Percentiles rank a stretch among this genome's conserved stretches.
phyloP scores from a whole-genome alignment of 2,113 vertebrate species.

The Rhinogobius similis region DNA sequence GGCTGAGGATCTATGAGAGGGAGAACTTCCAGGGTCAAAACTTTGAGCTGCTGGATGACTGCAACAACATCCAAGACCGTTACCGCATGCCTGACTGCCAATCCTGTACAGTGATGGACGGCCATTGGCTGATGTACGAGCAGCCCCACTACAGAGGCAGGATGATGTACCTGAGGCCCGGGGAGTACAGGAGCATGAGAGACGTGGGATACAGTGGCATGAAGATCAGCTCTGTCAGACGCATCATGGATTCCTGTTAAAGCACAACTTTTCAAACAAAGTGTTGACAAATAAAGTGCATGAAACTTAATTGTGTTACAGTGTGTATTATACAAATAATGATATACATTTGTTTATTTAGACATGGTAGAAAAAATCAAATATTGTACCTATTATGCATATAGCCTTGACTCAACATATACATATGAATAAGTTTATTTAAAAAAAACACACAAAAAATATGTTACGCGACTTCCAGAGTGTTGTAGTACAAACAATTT shows the following conservation, averaged over 20 bases:
- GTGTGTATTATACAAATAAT: neutral
- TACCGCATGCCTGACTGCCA: conserved; percentile 69
- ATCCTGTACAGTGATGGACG: conserved; percentile 78
- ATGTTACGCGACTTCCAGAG: too few relatives aligned
- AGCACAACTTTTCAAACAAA: conserved; percentile 9
- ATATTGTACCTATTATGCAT: neutral
- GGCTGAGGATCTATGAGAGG: neutral
- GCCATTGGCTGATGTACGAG: conserved; percentile 81
- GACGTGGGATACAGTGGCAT: conserved; percentile 61
- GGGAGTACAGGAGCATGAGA: conserved; percentile 73
- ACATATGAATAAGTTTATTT: too few relatives aligned
- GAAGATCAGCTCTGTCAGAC: conserved; percentile 54
- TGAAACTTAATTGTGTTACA: neutral
- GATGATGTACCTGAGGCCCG: conserved; percentile 74
- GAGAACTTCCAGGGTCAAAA: conserved; percentile 36
- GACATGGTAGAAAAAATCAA: too few relatives aligned
- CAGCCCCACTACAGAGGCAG: conserved; percentile 74
- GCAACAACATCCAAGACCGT: conserved; percentile 64
- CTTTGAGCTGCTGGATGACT: conserved; percentile 64
- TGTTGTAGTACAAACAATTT: too few relatives aligned
- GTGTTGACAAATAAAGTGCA: conserved; percentile 29
- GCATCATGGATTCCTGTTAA: conserved; percentile 62
- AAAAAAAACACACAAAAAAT: too few relatives aligned
- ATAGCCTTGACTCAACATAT: neutral
- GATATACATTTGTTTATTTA: too few relatives aligned